Percentiles rank a stretch among this genome's conserved stretches.
Evolutionary conservation across 2,113 vertebrate species (phyloP).

Genomic region (Pangasianodon hypophthalmus): DNA sequence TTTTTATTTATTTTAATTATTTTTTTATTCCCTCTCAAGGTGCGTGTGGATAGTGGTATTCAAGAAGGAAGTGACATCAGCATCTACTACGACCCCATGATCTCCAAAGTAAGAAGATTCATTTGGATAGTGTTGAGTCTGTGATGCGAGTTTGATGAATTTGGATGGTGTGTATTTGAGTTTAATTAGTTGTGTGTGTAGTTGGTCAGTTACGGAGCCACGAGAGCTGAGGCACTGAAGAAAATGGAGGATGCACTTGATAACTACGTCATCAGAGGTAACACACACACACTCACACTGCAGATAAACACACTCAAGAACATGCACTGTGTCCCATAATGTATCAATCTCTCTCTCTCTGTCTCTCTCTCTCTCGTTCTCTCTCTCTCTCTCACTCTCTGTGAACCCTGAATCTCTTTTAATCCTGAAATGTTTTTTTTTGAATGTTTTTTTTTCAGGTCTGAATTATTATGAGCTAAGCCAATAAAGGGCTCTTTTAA

Average conservation of each 20-base stretch:
- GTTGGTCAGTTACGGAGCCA: constrained; percentile 88
- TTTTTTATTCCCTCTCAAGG: constrained; percentile 70
- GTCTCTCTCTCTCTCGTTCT: background rate
- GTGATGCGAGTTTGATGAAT: background rate
- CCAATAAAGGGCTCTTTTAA: too few species aligned
- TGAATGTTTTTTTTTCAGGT: too few species aligned
- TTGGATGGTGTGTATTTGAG: background rate
- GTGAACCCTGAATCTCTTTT: too few species aligned
- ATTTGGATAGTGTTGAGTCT: background rate
- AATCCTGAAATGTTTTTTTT: background rate
- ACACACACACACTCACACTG: constrained; percentile 31
- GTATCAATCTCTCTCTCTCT: background rate
- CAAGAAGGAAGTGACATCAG: constrained; percentile 98
- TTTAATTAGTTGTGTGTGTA: constrained; percentile 61
- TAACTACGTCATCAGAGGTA: constrained; percentile 95
- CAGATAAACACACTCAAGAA: background rate
- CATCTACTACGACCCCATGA: constrained; percentile 99
- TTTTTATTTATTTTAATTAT: background rate
- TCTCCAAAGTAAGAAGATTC: constrained; percentile 88
- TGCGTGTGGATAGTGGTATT: constrained; percentile 95
- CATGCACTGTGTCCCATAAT: background rate
- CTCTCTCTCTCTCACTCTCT: background rate
- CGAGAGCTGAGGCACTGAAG: constrained; percentile 86
- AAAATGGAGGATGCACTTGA: constrained; percentile 87
- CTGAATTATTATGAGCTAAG: too few species aligned